A percentile compares a stretch with the other conserved stretches of the same genome.
These are phyloP conservation scores for Eupithecia pulchellata DNA, from an alignment of 2,888 invertebrate genomes.

Conservation along the genomic window DNA sequence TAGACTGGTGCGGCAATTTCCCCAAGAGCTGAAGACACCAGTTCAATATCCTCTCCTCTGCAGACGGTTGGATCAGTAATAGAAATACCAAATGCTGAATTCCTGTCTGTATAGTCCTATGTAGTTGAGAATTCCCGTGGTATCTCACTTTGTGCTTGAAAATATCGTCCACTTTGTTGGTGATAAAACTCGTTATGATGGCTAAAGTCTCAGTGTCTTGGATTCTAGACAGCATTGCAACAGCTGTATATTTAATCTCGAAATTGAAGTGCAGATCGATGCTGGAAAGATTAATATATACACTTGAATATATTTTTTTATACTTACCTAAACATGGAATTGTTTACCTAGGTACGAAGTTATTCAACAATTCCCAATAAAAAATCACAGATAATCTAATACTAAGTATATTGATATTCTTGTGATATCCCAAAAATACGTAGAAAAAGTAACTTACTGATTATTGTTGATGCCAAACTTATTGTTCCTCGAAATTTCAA, in stretches of 20 bases:
- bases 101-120: conserved; percentile 65
- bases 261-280: conserved; percentile 61
- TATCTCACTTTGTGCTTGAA: conserved; percentile 74
- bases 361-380: too few species aligned
- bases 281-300: conserved; percentile 65
- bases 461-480: conserved; percentile 51
- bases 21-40: conserved; percentile 70
- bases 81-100: conserved; percentile 70
- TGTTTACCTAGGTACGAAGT: too few species aligned
- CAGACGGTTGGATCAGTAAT: conserved; percentile 54
- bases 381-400: too few species aligned
- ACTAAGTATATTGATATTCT: background rate
- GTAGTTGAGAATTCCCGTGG: conserved; percentile 72
- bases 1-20: conserved; percentile 73
- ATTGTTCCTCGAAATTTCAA: conserved; percentile 58
- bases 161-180: conserved; percentile 60
- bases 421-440: background rate
- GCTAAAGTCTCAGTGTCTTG: conserved; percentile 53
- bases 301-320: background rate
- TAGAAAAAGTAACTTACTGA: conserved; percentile 52
- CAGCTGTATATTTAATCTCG: conserved; percentile 64
- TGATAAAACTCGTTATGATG: conserved; percentile 59
- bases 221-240: conserved; percentile 61
- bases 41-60: conserved; percentile 45
- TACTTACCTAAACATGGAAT: background rate